Evolutionary conservation across 2,113 vertebrate genomes (phyloP), one percentile per base, ranked within the genome.

Genomic region (Larimichthys crocea): DNA sequence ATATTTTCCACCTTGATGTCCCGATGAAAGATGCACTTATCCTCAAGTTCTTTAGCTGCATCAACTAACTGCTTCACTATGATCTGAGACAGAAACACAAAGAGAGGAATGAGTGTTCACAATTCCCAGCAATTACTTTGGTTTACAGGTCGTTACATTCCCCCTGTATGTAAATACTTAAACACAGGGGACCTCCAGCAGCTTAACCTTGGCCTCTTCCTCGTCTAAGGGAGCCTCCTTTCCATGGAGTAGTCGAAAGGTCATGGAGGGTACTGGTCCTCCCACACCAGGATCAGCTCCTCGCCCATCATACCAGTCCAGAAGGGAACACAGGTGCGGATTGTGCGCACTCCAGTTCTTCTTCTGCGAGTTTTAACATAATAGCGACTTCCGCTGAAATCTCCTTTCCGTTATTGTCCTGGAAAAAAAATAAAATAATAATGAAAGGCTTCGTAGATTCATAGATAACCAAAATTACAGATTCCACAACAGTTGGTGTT

Each of bases 1-100:
- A 89, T 62, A 1, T 82, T 89, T 1, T 74, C 63, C 0, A 10
- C 0, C 49, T 83, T 83, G 17, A 88, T 66, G 80, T 88, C 73
- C 7, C 66, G 46, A 31, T 85, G 83, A 57, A 85, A 85, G 24
- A 85, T 65, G 3, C 1, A 0, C 2, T 53, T 31, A 0, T 40
- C 9, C 16, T 77, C 1, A 0, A 81, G 55, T 0, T 52, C 20
- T 2, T 20, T 53, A 0, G 48, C 61, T 6, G 67, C 76, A 0
- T 77, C 29, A 0, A 77, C 17, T 6, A 86, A 52, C 16, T 86
- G 87, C 5, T 22, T 86, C 11, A 81, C 2, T 15, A 85, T 79
- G 9, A 20, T 6, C 81, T 76, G 24, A 15, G 10, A 35, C 20
- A 59, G 0, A 53, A 29, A 68, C 0, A 49, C 3, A 68, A 31